Evolutionary conservation across 2,888 invertebrate genomes (phyloP).

Genomic region (Caenorhabditis virilis): DNA sequence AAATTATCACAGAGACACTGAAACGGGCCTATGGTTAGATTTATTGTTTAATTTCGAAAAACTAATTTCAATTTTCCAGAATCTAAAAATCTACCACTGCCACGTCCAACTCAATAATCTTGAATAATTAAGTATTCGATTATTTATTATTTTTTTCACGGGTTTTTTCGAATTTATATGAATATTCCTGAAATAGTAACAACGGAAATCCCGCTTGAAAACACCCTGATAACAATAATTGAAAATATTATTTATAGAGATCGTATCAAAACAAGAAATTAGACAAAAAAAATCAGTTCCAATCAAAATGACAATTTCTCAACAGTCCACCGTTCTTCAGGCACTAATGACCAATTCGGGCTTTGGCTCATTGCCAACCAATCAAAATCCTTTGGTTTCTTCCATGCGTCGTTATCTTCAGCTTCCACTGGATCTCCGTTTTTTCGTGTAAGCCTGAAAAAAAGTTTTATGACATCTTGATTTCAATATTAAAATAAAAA

Average conservation of each 20-base stretch:
- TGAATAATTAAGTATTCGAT: no score
- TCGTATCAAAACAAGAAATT: no score
- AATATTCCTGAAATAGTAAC: no score
- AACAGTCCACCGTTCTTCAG: constrained; percentile 25
- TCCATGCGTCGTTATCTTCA: constrained; percentile 39
- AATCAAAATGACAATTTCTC: constrained; percentile 15
- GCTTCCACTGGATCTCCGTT: constrained; percentile 9
- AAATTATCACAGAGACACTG: constrained; percentile 85
- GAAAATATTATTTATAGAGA: no score
- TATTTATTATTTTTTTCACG: no score
- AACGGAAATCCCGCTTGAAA: no score
- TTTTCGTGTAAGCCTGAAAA: constrained; percentile 21
- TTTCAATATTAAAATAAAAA: no score
- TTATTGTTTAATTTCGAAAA: background rate
- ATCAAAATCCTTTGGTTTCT: constrained; percentile 45
- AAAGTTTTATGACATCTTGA: background rate
- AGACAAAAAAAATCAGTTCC: background rate
- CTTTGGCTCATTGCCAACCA: constrained; percentile 49
- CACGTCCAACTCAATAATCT: no score
- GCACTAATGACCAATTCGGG: constrained; percentile 45
- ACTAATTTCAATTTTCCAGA: constrained; percentile 10
- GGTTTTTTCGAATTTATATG: no score
- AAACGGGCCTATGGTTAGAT: constrained; percentile 19
- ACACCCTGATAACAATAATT: no score
- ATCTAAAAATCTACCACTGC: constrained; percentile 28